Evolutionary conservation across 2,888 invertebrate species (phyloP).

Genomic region (Unio delphinus): DNA sequence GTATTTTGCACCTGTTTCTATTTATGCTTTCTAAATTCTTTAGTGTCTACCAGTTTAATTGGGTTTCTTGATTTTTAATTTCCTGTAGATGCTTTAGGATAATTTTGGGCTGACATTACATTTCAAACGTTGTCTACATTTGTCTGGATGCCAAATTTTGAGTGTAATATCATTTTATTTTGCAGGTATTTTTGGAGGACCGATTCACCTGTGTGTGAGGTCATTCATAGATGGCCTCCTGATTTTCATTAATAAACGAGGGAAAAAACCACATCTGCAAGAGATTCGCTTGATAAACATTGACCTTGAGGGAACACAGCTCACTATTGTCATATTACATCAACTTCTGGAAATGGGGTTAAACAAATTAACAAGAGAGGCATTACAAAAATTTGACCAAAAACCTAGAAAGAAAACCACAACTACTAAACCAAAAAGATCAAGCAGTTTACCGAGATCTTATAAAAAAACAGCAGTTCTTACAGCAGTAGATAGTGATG

Average conservation of each 20-base stretch:
- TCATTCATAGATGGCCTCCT: conserved; percentile 39
- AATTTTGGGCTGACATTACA: too few relatives aligned
- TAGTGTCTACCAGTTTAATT: too few relatives aligned
- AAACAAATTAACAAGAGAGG: conserved; percentile 12
- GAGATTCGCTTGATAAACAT: conserved; percentile 39
- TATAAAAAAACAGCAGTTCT: conserved; percentile 1
- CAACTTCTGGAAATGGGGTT: conserved; percentile 17
- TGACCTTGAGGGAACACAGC: conserved; percentile 31
- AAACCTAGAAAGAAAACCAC: not conserved
- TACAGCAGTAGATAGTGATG: too few relatives aligned
- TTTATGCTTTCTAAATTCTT: too few relatives aligned
- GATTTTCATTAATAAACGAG: conserved; percentile 13
- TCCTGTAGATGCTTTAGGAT: too few relatives aligned
- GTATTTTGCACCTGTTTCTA: too few relatives aligned
- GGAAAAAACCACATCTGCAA: conserved; percentile 2
- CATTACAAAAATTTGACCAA: conserved; percentile 4
- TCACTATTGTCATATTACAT: conserved; percentile 25
- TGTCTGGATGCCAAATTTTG: too few relatives aligned
- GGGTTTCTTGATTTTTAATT: too few relatives aligned
- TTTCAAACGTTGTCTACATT: too few relatives aligned
- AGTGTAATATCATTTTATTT: conserved; percentile 3
- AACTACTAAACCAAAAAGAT: conserved; percentile 14
- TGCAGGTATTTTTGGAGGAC: conserved; percentile 50
- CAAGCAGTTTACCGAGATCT: conserved; percentile 8
- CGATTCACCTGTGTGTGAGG: conserved; percentile 39